Conservation (phyloP, 2,888 invertebrate genomes). For the Drosophila picticornis region DNA sequence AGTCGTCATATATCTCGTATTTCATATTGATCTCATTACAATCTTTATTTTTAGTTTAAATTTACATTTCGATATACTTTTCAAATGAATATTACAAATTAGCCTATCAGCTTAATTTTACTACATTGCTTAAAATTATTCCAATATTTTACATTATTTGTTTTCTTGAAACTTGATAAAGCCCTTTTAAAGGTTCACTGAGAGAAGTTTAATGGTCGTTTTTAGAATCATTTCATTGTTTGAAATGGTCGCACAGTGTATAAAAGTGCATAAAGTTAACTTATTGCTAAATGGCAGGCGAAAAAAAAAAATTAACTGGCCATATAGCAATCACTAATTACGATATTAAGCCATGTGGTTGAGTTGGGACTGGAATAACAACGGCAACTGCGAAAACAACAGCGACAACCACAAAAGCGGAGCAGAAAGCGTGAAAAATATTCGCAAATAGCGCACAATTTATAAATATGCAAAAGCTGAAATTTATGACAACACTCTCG, state of each 20-base stretch:
- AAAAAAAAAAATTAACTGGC: conserved; percentile 20
- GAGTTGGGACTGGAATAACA: conserved; percentile 22
- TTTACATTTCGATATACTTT: neutral
- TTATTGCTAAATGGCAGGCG: conserved; percentile 21
- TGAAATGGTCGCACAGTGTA: conserved; percentile 18
- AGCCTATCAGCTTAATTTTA: neutral
- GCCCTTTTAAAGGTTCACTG: neutral
- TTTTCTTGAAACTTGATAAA: neutral
- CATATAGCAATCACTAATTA: conserved; percentile 53
- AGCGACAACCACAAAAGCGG: conserved; percentile 20
- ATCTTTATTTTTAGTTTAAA: neutral
- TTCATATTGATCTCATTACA: neutral
- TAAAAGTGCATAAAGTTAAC: conserved; percentile 31
- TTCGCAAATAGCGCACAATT: conserved; percentile 49
- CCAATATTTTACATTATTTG: neutral
- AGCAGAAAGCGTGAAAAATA: conserved; percentile 39
- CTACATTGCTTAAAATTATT: neutral
- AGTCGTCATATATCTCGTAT: neutral
- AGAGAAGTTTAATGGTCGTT: neutral
- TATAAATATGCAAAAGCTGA: conserved; percentile 59
- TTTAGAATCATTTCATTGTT: neutral
- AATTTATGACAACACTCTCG: conserved; percentile 48
- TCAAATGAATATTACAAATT: neutral
- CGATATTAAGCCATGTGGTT: conserved; percentile 56
- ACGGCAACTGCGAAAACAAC: conserved; percentile 17